These are phyloP conservation scores for Isurus oxyrinchus DNA, from an alignment of 2,113 vertebrate genomes.

Conservation along the genomic window DNA sequence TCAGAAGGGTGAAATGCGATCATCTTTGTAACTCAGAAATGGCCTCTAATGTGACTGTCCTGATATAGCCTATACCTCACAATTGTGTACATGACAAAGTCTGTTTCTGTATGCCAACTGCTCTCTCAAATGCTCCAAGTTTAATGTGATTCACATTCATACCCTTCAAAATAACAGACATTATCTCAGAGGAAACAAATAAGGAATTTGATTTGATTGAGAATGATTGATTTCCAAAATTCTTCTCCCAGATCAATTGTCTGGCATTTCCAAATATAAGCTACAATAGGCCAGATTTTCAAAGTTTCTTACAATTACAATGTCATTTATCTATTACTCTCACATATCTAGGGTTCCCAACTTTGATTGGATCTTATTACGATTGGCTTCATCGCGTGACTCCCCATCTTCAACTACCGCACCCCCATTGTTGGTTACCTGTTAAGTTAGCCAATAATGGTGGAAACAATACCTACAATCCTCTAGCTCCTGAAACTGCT, in stretches of 20 bases:
- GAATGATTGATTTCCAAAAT: constrained; percentile 37
- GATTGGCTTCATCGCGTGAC: not conserved
- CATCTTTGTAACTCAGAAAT: not conserved
- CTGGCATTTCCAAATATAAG: not conserved
- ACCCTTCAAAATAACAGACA: constrained; percentile 36
- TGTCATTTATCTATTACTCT: not conserved
- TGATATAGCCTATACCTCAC: not conserved
- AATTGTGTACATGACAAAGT: not conserved
- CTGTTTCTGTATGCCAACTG: constrained; percentile 37
- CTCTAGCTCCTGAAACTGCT: not conserved
- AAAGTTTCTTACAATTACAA: not conserved
- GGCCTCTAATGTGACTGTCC: not conserved
- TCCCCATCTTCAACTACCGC: too few relatives aligned
- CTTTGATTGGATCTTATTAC: not conserved
- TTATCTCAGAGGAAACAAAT: constrained; percentile 33
- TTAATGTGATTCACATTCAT: constrained; percentile 17
- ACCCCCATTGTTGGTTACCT: not conserved
- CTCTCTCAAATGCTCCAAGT: constrained; percentile 1
- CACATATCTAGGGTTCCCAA: not conserved
- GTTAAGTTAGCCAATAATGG: not conserved
- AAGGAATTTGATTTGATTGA: constrained; percentile 39
- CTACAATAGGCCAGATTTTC: not conserved
- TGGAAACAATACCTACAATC: not conserved
- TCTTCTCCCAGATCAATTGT: not conserved
- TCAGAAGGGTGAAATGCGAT: not conserved